phyloP scores from a whole-genome alignment of 1,140 invertebrate genomes.

The Macrobrachium rosenbergii region DNA sequence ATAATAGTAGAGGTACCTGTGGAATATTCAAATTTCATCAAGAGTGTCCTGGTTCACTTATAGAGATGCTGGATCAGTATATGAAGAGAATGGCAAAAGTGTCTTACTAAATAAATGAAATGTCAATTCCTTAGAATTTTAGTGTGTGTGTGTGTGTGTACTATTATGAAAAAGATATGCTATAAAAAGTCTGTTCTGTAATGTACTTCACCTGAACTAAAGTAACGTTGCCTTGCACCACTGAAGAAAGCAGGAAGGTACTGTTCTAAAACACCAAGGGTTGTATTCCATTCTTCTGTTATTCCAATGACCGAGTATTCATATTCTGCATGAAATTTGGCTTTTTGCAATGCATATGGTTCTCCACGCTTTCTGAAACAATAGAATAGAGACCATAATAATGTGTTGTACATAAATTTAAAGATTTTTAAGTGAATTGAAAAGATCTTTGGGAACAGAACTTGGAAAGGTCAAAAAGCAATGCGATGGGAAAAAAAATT shows the following conservation, averaged over 20 bases:
- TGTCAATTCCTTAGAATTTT: too few species aligned
- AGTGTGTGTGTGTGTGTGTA: too few species aligned
- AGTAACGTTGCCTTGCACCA: slow-evolving; percentile 82
- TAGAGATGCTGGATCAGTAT: too few species aligned
- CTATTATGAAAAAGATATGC: too few species aligned
- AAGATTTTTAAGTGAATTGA: too few species aligned
- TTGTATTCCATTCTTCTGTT: slow-evolving; percentile 86
- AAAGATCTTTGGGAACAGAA: not conserved
- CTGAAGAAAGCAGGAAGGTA: slow-evolving; percentile 87
- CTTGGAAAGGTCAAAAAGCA: too few species aligned
- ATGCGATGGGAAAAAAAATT: not conserved
- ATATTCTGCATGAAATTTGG: slow-evolving; percentile 85
- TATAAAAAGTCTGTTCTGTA: not conserved
- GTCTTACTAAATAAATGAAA: too few species aligned
- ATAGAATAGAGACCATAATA: not conserved
- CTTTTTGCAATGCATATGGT: slow-evolving; percentile 82
- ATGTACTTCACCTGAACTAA: slow-evolving; percentile 75
- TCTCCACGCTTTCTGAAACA: slow-evolving; percentile 84
- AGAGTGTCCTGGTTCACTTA: too few species aligned
- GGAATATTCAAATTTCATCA: too few species aligned
- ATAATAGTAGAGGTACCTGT: too few species aligned
- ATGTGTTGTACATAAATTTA: not conserved
- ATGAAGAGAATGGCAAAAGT: too few species aligned
- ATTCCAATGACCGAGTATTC: slow-evolving; percentile 89
- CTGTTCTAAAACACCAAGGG: slow-evolving; percentile 83